phyloP scores from a whole-genome alignment of 2,113 vertebrate species.

The Rhea pennata region DNA sequence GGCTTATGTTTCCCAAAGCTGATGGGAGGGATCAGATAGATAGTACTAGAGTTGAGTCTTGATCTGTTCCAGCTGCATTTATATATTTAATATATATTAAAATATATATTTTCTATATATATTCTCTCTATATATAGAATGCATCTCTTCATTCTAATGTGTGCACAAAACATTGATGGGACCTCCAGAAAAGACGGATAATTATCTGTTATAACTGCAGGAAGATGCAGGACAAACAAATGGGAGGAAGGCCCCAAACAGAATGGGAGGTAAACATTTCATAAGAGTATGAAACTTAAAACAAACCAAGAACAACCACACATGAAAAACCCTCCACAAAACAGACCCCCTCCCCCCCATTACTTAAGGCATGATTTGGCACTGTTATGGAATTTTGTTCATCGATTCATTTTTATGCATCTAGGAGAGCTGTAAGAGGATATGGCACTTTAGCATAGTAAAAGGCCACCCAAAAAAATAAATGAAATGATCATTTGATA shows the following conservation, averaged over 20 bases:
- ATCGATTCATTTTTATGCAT: neutral
- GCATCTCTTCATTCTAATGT: neutral
- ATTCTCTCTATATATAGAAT: too few species aligned
- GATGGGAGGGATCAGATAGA: too few species aligned
- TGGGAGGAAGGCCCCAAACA: neutral
- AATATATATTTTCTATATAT: too few species aligned
- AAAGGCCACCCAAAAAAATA: slow-evolving; percentile 36
- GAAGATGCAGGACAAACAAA: neutral
- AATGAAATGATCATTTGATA: slow-evolving; percentile 38
- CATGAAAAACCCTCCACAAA: neutral
- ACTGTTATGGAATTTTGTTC: neutral
- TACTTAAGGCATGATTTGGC: neutral
- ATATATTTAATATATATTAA: too few species aligned
- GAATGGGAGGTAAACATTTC: neutral
- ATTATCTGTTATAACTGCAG: neutral
- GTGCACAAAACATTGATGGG: neutral
- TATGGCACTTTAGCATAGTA: neutral
- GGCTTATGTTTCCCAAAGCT: too few species aligned
- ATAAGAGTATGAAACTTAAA: neutral
- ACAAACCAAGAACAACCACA: neutral
- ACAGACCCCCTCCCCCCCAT: neutral
- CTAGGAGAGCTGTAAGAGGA: neutral
- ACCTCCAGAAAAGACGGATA: neutral
- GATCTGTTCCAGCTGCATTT: too few species aligned
- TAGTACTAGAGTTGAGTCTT: too few species aligned